These are phyloP conservation scores for Paramisgurnus dabryanus DNA, from an alignment of 2,113 vertebrate genomes.

Conservation along the genomic window DNA sequence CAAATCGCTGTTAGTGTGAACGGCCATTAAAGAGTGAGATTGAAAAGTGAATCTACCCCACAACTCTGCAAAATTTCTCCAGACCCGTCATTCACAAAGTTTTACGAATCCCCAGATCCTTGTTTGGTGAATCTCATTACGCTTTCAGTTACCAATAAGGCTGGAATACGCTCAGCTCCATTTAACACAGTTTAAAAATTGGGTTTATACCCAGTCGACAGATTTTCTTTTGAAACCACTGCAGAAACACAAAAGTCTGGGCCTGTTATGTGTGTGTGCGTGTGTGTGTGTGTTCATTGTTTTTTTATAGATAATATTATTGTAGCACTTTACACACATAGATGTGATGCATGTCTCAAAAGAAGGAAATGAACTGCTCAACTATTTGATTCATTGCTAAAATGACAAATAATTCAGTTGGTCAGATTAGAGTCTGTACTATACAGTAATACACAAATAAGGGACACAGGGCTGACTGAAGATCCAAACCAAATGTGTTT, in stretches of 20 bases:
- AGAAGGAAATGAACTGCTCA: background rate
- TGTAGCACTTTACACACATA: constrained; percentile 76
- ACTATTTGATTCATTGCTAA: constrained; percentile 27
- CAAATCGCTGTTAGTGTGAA: background rate
- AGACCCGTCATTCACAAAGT: background rate
- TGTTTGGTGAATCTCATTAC: background rate
- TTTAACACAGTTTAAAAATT: background rate
- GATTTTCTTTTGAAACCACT: background rate
- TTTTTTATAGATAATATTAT: constrained; percentile 58
- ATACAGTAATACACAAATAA: constrained; percentile 62
- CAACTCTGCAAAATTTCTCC: background rate
- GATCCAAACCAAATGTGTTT: constrained; percentile 70
- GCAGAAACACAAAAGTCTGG: background rate
- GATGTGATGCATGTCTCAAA: constrained; percentile 15
- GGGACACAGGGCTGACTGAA: constrained; percentile 82
- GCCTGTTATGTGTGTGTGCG: background rate
- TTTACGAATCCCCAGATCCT: background rate
- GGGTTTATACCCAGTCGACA: background rate
- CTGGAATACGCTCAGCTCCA: background rate
- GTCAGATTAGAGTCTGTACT: constrained; percentile 57
- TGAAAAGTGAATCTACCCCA: background rate
- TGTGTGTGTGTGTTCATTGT: constrained; percentile 2
- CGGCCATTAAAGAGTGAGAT: background rate
- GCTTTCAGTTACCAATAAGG: background rate
- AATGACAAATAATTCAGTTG: background rate